These are phyloP conservation scores for Macroramphosus scolopax DNA, from an alignment of 2,797 vertebrate species.

Conservation along the genomic window DNA sequence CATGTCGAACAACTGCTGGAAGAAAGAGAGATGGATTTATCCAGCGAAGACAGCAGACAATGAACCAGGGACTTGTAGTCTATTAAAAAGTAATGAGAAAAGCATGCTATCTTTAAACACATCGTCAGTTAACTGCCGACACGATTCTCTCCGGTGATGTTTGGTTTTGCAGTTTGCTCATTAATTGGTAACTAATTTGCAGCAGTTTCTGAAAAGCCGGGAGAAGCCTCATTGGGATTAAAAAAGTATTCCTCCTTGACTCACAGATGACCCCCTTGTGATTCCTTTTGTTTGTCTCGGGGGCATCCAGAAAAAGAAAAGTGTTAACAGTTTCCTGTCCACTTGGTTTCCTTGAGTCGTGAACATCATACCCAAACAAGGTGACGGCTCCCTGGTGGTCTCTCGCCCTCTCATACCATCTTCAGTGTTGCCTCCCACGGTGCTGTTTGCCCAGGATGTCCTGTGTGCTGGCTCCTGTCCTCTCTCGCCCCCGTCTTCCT, in stretches of 20 bases:
- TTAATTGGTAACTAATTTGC: slow-evolving; percentile 15
- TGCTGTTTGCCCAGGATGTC: slow-evolving; percentile 73
- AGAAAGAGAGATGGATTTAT: slow-evolving; percentile 27
- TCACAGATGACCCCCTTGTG: slow-evolving; percentile 34
- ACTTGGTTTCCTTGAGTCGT: slow-evolving; percentile 37
- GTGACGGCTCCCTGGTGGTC: slow-evolving; percentile 26
- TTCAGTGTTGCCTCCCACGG: slow-evolving; percentile 24
- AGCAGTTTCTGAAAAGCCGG: slow-evolving; percentile 1
- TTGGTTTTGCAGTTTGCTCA: slow-evolving; percentile 2
- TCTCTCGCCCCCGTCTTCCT: slow-evolving; percentile 56
- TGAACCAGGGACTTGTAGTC: slow-evolving; percentile 29
- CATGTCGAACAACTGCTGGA: no score
- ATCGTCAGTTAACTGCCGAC: slow-evolving; percentile 17
- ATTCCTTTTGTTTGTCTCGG: slow-evolving; percentile 43
- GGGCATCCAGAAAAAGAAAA: slow-evolving; percentile 22
- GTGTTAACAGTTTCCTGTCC: slow-evolving; percentile 34
- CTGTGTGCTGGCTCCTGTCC: slow-evolving; percentile 63
- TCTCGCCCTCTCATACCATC: slow-evolving; percentile 8
- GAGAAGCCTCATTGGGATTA: neutral
- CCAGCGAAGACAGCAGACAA: slow-evolving; percentile 27
- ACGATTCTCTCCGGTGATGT: slow-evolving; percentile 11
- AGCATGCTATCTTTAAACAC: slow-evolving; percentile 26
- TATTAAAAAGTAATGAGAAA: slow-evolving; percentile 36
- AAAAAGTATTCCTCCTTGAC: neutral
- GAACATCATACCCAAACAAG: slow-evolving; percentile 37